Base-by-base conservation (phyloP, 1,140 invertebrate species). In the Caenorhabditis inopinata region DNA sequence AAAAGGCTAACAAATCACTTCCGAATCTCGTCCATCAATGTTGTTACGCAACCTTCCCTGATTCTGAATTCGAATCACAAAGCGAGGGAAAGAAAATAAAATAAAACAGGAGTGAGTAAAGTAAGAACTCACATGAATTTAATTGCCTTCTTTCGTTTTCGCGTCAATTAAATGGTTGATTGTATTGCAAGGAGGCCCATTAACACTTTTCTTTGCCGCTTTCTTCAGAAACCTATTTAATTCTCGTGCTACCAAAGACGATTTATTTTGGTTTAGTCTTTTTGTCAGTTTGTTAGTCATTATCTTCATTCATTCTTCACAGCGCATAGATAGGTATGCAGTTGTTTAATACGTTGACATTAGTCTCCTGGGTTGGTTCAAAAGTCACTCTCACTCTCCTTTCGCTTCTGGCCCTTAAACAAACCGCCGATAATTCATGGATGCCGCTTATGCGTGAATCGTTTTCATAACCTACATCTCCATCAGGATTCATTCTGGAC, bases 391-490 rank as follows among this genome's bases (percentile, higher is more conserved):
- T 16, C 14, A 42, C 38, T 42, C 38, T 42, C 25, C 23, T 68
- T n/a, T 38, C 58, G 12, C n/a, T n/a, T n/a, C n/a, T n/a, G n/a
- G 6, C 58, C 6, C 7, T 29, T 38, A 3, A 18, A n/a, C n/a
- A 68, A 6, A 11, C 27, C 25, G 25, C 12, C 51, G 51, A 58
- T 58, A 58, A 58, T 58, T 58, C 51, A 35, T 68, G 29, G n/a
- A 68, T 68, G 58, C 58, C 58, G 58, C 58, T 38, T 18, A 68
- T 21, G 58, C 58, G 58, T 68, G 58, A 68, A 68, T 68, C 58
- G 58, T 68, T 68, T 68, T 68, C 58, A 68, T 68, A 68, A 68
- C 58, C 58, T 68, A 68, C 38, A 68, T 68, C 58, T 68, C 27
- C 53, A 58, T 68, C 58, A 38, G 58, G 58, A 68, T 68, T 68